A percentile compares a stretch with the other conserved stretches of the same genome.
Evolutionary conservation across 2,113 vertebrate genomes (phyloP).

Genomic region (Cyphomyrus plagiostoma): DNA sequence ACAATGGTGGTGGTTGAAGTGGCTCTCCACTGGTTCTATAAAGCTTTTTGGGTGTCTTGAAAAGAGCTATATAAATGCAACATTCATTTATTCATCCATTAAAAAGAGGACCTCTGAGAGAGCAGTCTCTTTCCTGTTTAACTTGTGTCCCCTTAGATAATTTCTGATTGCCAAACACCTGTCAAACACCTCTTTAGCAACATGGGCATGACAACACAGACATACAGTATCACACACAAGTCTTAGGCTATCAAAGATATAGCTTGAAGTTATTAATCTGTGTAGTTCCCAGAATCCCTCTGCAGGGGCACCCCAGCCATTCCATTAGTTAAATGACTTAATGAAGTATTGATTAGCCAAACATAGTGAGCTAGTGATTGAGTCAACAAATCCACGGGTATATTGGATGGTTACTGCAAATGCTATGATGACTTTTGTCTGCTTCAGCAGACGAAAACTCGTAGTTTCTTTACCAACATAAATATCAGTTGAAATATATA

Average conservation of each 20-base stretch:
- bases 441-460: not conserved
- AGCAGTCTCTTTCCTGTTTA: not conserved
- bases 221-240: not conserved
- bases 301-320: not conserved
- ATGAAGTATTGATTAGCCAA: not conserved
- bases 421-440: not conserved
- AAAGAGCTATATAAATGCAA: not conserved
- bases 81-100: not conserved
- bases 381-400: not conserved
- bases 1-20: not conserved
- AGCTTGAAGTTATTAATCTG: not conserved
- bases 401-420: not conserved
- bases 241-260: not conserved
- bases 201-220: not conserved
- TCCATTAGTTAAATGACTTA: not conserved
- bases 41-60: not conserved
- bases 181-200: not conserved
- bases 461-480: not conserved
- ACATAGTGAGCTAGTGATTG: not conserved
- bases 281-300: not conserved
- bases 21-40: not conserved
- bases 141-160: not conserved
- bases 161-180: not conserved
- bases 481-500: not conserved
- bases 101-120: not conserved